Conservation (phyloP, 2,113 vertebrate species). For the Alexandromys fortis region DNA sequence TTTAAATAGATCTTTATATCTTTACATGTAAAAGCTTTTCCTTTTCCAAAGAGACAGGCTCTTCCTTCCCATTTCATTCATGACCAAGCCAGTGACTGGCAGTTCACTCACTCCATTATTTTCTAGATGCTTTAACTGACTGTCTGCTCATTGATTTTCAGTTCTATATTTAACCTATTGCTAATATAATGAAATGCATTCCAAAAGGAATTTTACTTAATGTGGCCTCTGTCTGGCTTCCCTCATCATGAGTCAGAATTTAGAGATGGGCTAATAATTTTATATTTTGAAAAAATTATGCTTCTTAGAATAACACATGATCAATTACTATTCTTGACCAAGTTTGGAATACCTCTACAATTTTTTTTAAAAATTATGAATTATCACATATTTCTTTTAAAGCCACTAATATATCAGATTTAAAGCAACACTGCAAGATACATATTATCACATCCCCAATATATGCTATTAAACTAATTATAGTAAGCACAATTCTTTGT, state of each 20-base stretch:
- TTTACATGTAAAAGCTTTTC: neutral
- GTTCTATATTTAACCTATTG: neutral
- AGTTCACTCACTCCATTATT: neutral
- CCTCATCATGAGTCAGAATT: neutral
- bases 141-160: neutral
- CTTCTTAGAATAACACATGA: neutral
- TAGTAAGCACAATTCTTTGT: neutral
- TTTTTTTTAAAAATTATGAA: neutral
- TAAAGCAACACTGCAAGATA: neutral
- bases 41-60: neutral
- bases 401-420: neutral
- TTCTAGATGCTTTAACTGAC: neutral
- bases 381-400: neutral
- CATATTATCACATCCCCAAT: neutral
- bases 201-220: neutral
- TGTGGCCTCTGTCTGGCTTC: neutral
- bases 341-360: constrained; percentile 20
- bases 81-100: neutral
- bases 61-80: neutral
- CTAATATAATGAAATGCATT: neutral
- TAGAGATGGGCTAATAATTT: neutral
- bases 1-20: neutral
- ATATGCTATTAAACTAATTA: neutral
- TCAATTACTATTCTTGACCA: neutral
- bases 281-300: neutral